These are phyloP conservation scores for Tyrophagus putrescentiae DNA, from an alignment of 1,140 invertebrate genomes.

Conservation along the genomic window DNA sequence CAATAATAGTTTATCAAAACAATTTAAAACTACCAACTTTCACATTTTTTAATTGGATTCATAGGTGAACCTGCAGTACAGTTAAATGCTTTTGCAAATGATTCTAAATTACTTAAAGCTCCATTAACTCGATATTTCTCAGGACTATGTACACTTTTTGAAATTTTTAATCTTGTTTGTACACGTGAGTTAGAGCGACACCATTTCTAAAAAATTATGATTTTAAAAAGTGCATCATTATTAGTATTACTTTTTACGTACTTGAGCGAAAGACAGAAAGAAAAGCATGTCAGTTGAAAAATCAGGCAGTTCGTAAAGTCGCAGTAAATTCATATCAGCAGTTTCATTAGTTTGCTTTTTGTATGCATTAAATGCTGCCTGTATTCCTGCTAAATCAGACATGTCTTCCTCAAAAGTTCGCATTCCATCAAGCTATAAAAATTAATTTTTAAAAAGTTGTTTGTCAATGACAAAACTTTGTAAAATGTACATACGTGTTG, in stretches of 20 bases:
- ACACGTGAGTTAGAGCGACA: slow-evolving; percentile 10
- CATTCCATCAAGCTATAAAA: slow-evolving; percentile 9
- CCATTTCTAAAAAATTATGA: slow-evolving; percentile 11
- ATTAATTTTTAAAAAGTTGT: neutral
- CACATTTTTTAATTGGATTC: neutral
- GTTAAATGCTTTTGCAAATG: neutral
- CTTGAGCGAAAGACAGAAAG: slow-evolving; percentile 17
- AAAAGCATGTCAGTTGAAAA: slow-evolving; percentile 10
- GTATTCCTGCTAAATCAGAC: slow-evolving; percentile 6
- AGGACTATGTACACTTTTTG: slow-evolving; percentile 24
- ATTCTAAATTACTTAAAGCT: neutral
- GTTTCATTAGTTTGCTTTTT: neutral
- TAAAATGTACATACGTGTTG: slow-evolving; percentile 7
- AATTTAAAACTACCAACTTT: no score
- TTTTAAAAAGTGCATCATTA: neutral
- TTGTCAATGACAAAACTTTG: neutral
- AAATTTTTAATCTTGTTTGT: slow-evolving; percentile 4
- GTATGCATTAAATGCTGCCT: slow-evolving; percentile 12
- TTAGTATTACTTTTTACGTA: neutral
- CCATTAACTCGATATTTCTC: slow-evolving; percentile 20
- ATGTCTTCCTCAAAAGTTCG: slow-evolving; percentile 19
- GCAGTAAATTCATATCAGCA: neutral
- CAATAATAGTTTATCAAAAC: no score
- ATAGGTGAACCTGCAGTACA: neutral
- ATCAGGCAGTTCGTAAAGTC: slow-evolving; percentile 8